Base-by-base conservation (phyloP, 2,113 vertebrate species). In the Forbesichthys papilliferus region DNA sequence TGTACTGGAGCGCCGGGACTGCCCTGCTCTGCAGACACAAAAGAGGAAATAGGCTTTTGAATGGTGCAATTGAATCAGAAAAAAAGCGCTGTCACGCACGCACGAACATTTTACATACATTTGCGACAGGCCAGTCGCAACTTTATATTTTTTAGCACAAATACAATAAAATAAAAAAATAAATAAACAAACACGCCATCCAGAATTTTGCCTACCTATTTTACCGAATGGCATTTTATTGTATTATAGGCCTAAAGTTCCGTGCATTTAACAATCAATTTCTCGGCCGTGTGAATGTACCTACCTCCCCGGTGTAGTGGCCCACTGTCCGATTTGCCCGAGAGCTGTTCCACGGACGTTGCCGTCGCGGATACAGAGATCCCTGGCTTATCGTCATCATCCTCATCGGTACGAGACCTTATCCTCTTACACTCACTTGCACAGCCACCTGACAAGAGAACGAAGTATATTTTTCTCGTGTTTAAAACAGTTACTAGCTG, bases 1-100 rank as follows among this genome's bases (percentile, higher is more conserved):
- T 92, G 81, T 84, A 87, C 89, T 90, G 86, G 84, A 86, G 88
- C 93, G 90, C 83, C 90, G 93, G 92, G 91, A 92, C 83, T 90
- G 88, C 86, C 88, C 63, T 72, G 60, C 84, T 90, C 95, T 96
- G 94, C 70, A 78, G 83, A 76, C 64, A 88, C 7, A 87, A 90
- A 85, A 80, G 78, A 81, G 76, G 81, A 82, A 82, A 87, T 64
- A 46, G 61, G 60, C 63, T 77, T 69, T 68, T 82, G 75, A 83
- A 85, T 79, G 54, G 75, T 85, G 84, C 75, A 74, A 66, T 68
- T 79, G 65, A 9, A 53, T 13, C 71, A 86, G 70, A 52, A 52
- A 82, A 77, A 74, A 66, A 11, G 3, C 36, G 36, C 36, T 27
- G 27, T 27, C 27, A 27, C 1, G 27, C 27, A 27, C 27, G 27